phyloP scores from a whole-genome alignment of 2,797 vertebrate species.

The Poeciliopsis infans region DNA sequence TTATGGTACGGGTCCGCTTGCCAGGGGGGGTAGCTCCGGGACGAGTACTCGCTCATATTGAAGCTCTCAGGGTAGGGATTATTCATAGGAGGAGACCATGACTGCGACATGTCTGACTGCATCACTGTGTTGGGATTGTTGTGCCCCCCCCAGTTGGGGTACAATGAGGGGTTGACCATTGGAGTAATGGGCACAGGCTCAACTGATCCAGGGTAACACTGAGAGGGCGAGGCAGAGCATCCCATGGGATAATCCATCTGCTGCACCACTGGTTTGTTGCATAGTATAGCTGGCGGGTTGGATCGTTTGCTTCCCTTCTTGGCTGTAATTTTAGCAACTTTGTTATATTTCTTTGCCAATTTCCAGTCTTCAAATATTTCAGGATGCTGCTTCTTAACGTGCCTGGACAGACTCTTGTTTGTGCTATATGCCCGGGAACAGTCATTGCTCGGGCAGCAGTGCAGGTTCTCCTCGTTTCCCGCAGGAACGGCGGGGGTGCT shows the following conservation, averaged over 20 bases:
- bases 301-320: conserved; percentile 76
- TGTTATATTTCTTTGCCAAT: conserved; percentile 92
- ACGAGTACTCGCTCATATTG: conserved; percentile 75
- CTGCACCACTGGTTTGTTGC: conserved; percentile 83
- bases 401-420: conserved; percentile 96
- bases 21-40: conserved; percentile 76
- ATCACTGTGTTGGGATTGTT: conserved; percentile 85
- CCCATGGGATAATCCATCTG: conserved; percentile 81
- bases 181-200: conserved; percentile 86
- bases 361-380: conserved; percentile 97
- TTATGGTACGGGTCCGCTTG: conserved; percentile 76
- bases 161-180: conserved; percentile 88
- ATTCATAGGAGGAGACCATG: conserved; percentile 84
- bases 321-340: conserved; percentile 84
- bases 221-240: conserved; percentile 80
- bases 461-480: conserved; percentile 81
- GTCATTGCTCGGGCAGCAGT: conserved; percentile 90
- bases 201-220: conserved; percentile 83
- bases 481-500: conserved; percentile 56
- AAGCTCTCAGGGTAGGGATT: conserved; percentile 78
- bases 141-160: conserved; percentile 85
- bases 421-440: conserved; percentile 96
- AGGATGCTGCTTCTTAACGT: conserved; percentile 96
- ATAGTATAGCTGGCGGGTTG: conserved; percentile 67
- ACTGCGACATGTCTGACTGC: conserved; percentile 84